A percentile compares a stretch with the other conserved stretches of the same genome.
These are phyloP conservation scores for Exocentrus adspersus DNA, from an alignment of 2,888 invertebrate species.

Conservation along the genomic window DNA sequence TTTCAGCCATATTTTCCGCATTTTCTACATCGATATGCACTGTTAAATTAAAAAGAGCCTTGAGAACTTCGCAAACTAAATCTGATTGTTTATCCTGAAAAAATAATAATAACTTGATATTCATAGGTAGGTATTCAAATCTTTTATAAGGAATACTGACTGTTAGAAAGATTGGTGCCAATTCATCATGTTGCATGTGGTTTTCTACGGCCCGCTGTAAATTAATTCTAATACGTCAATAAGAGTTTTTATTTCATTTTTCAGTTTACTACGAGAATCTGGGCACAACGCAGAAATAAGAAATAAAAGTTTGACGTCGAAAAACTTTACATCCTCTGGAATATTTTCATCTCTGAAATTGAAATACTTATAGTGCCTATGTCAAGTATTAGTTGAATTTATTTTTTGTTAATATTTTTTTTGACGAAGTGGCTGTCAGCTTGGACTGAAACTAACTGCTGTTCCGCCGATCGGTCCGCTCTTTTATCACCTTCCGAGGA, in stretches of 20 bases:
- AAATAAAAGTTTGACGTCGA: constrained; percentile 89
- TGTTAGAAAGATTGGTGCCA: constrained; percentile 42
- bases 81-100: constrained; percentile 70
- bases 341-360: constrained; percentile 67
- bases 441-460: no score
- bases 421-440: no score
- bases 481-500: no score
- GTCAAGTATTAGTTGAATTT: no score
- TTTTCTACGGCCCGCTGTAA: constrained; percentile 62
- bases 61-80: constrained; percentile 78
- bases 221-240: constrained; percentile 74
- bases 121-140: no score
- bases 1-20: constrained; percentile 77
- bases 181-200: constrained; percentile 37
- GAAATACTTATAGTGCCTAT: no score
- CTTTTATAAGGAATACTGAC: constrained; percentile 20
- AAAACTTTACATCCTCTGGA: constrained; percentile 80
- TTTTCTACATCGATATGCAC: constrained; percentile 64
- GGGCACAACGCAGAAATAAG: constrained; percentile 85
- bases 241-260: constrained; percentile 75
- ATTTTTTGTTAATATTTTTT: no score
- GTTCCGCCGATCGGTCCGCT: no score
- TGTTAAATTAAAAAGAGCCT: constrained; percentile 82
- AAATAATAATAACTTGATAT: background rate
- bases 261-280: constrained; percentile 73